Conservation (phyloP, 2,113 vertebrate species). For the Mobula birostris region DNA sequence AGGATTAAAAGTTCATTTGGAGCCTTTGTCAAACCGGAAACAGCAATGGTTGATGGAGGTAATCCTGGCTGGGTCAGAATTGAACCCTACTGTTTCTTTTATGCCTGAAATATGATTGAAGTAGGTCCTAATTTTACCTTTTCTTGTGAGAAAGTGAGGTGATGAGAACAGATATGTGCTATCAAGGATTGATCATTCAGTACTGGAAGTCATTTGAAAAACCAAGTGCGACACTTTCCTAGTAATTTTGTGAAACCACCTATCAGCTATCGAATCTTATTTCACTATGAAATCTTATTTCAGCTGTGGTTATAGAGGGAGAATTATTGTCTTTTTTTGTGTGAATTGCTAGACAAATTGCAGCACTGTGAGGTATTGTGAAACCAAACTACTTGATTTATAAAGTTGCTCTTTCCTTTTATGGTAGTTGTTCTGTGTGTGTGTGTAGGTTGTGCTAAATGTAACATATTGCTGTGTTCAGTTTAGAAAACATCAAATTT, state of each 20-base stretch:
- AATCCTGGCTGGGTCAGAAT: neutral
- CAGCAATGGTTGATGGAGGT: neutral
- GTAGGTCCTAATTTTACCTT: neutral
- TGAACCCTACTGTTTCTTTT: neutral
- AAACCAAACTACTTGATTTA: constrained; percentile 9
- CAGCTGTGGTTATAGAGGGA: neutral
- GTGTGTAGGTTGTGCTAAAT: constrained; percentile 28
- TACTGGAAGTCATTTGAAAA: constrained; percentile 20
- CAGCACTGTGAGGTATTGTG: neutral
- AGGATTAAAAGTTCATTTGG: neutral
- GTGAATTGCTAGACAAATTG: neutral
- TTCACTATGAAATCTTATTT: neutral
- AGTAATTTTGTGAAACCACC: neutral
- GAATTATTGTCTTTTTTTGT: constrained; percentile 5
- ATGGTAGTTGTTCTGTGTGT: neutral
- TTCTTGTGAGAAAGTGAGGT: neutral
- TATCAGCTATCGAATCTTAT: constrained; percentile 8
- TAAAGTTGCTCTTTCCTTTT: constrained; percentile 18
- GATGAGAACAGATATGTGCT: neutral
- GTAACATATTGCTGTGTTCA: constrained; percentile 3
- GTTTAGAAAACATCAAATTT: neutral
- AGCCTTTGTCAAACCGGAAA: neutral
- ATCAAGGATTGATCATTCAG: constrained; percentile 19
- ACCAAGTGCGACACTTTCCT: neutral
- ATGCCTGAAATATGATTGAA: neutral